A percentile compares a stretch with the other conserved stretches of the same genome.
Conservation (phyloP, 2,113 vertebrate genomes). For the Scolopax mira region DNA sequence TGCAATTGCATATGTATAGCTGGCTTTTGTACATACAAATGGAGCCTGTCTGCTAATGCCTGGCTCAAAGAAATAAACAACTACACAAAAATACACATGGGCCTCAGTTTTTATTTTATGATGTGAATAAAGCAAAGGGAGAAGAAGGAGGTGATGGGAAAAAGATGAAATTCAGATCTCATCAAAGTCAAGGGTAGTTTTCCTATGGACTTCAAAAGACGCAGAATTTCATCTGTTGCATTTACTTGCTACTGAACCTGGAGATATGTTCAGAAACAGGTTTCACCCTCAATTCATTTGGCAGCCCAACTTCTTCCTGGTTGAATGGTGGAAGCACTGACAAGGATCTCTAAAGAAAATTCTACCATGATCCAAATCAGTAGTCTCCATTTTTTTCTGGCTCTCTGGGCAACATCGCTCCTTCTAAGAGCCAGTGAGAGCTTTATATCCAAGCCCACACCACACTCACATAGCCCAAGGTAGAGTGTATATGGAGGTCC, state of each 20-base stretch:
- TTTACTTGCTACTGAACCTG: slow-evolving; percentile 2
- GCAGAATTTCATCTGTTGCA: neutral
- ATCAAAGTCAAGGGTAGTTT: slow-evolving; percentile 47
- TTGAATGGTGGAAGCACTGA: slow-evolving; percentile 20
- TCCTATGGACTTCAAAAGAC: slow-evolving; percentile 54
- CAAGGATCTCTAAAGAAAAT: slow-evolving; percentile 42
- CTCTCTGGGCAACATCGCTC: neutral
- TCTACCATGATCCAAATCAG: slow-evolving; percentile 7
- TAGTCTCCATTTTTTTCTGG: neutral
- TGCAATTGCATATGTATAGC: slow-evolving; percentile 41
- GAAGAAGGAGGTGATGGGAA: slow-evolving; percentile 34
- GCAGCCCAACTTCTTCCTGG: slow-evolving; percentile 42
- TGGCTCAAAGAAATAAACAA: slow-evolving; percentile 18
- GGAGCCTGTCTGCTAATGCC: neutral
- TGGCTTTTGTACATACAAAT: slow-evolving; percentile 22
- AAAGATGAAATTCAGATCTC: slow-evolving; percentile 48
- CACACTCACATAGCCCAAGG: neutral
- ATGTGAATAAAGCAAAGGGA: slow-evolving; percentile 5
- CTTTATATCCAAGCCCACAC: neutral
- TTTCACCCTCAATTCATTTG: slow-evolving; percentile 44
- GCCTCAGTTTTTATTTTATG: slow-evolving; percentile 33
- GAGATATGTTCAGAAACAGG: slow-evolving; percentile 35
- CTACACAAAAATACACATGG: neutral
- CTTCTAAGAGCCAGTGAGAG: neutral
- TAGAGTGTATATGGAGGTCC: neutral